Percentiles rank a stretch among this genome's conserved stretches.
Evolutionary conservation across 1,140 invertebrate genomes (phyloP).

Genomic region (Bombus affinis): DNA sequence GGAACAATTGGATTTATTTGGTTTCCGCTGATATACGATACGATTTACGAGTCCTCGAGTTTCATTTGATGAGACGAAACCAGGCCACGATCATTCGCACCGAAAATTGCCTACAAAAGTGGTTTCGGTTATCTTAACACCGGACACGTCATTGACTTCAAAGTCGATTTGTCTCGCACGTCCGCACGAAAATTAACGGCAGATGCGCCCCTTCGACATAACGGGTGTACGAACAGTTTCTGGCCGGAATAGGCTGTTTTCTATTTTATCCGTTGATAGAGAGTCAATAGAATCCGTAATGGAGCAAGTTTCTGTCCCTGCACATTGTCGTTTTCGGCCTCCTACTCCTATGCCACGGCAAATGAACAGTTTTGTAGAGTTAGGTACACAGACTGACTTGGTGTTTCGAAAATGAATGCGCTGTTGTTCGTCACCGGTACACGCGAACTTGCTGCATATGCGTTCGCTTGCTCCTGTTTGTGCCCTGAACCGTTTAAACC

Average conservation of each 20-base stretch:
- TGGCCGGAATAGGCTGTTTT: not conserved
- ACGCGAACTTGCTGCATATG: not conserved
- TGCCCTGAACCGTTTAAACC: not conserved
- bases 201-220: constrained; percentile 9
- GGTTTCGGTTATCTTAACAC: not conserved
- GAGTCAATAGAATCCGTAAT: constrained; percentile 25
- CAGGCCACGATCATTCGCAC: not conserved
- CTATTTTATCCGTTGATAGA: not conserved
- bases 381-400: constrained; percentile 7
- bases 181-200: constrained; percentile 36
- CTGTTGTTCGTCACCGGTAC: not conserved
- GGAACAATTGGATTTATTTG: not conserved
- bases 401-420: constrained; percentile 31
- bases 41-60: not conserved
- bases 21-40: not conserved
- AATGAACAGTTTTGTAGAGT: constrained; percentile 44
- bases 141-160: constrained; percentile 1
- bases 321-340: constrained; percentile 14
- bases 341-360: constrained; percentile 1
- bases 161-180: constrained; percentile 40
- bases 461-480: not conserved
- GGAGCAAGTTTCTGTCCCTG: not conserved
- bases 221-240: constrained; percentile 1
- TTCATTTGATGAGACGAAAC: not conserved
- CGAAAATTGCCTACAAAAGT: not conserved